These are phyloP conservation scores for Ooceraea biroi DNA, from an alignment of 1,140 invertebrate genomes.

Conservation along the genomic window DNA sequence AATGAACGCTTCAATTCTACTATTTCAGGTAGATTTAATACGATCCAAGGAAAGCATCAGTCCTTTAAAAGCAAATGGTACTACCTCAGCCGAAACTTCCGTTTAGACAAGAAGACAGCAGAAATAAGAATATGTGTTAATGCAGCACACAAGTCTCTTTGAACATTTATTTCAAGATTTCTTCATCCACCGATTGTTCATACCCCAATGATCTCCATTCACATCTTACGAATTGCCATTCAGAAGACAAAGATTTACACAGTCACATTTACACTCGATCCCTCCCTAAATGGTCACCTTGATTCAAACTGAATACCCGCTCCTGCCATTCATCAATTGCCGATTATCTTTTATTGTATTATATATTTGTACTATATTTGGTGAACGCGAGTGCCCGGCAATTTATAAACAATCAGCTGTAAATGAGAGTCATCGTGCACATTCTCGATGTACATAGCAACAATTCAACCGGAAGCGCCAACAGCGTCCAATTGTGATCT, in stretches of 20 bases:
- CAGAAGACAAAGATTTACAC: neutral
- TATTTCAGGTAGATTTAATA: slow-evolving; percentile 83
- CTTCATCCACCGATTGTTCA: neutral
- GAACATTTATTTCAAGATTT: slow-evolving; percentile 3
- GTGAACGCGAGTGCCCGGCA: neutral
- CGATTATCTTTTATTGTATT: slow-evolving; percentile 10
- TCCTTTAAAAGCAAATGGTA: slow-evolving; percentile 82
- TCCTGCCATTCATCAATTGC: neutral
- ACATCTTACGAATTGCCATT: slow-evolving; percentile 12
- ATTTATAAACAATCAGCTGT: slow-evolving; percentile 33
- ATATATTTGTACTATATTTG: slow-evolving; percentile 39
- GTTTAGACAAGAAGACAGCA: slow-evolving; percentile 75
- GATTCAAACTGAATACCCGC: neutral
- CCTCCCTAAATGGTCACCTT: neutral
- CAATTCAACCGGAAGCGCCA: slow-evolving; percentile 19
- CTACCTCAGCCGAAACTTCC: slow-evolving; percentile 84
- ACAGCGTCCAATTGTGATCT: slow-evolving; percentile 36
- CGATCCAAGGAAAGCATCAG: slow-evolving; percentile 82
- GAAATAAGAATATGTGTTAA: slow-evolving; percentile 2
- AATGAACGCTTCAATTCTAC: slow-evolving; percentile 55
- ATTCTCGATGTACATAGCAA: slow-evolving; percentile 33
- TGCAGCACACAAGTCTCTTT: neutral
- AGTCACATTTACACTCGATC: neutral
- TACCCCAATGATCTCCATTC: neutral
- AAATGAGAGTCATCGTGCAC: slow-evolving; percentile 32